Percentiles rank a stretch among this genome's conserved stretches.
These are phyloP conservation scores for Microvelia longipes DNA, from an alignment of 1,140 invertebrate species.

Conservation along the genomic window DNA sequence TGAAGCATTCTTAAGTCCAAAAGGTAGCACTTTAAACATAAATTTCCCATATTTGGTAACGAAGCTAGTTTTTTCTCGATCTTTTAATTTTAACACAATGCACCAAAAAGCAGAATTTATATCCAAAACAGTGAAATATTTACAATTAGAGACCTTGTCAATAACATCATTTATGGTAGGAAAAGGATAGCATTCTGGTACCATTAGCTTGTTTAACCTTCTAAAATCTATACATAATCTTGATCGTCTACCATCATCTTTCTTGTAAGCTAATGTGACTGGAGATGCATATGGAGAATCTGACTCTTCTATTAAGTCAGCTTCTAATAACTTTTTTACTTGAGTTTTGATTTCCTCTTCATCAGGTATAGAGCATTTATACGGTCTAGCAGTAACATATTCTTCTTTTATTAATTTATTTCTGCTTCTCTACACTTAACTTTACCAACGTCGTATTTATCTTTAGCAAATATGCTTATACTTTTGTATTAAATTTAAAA, in stretches of 20 bases:
- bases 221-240: constrained; percentile 18
- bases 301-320: constrained; percentile 14
- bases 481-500: constrained; percentile 6
- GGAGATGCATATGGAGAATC: constrained; percentile 14
- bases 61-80: constrained; percentile 19
- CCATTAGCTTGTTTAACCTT: constrained; percentile 12
- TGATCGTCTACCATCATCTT: constrained; percentile 11
- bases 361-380: constrained; percentile 12
- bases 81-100: constrained; percentile 17
- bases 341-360: constrained; percentile 15
- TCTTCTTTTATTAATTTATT: constrained; percentile 11
- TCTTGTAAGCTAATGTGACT: constrained; percentile 14
- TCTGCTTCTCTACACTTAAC: constrained; percentile 8
- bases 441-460: constrained; percentile 17
- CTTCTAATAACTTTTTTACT: constrained; percentile 14
- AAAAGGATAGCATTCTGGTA: constrained; percentile 16
- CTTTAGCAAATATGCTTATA: constrained; percentile 16
- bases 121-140: constrained; percentile 17
- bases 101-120: constrained; percentile 23
- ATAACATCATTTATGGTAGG: constrained; percentile 18
- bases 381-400: constrained; percentile 10
- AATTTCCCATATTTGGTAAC: constrained; percentile 18
- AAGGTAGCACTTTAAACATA: constrained; percentile 17
- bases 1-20: constrained; percentile 16
- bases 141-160: constrained; percentile 12